These are phyloP conservation scores for Blastomussa wellsi DNA, from an alignment of 92 coral and sea anemone genomes.

Conservation along the genomic window DNA sequence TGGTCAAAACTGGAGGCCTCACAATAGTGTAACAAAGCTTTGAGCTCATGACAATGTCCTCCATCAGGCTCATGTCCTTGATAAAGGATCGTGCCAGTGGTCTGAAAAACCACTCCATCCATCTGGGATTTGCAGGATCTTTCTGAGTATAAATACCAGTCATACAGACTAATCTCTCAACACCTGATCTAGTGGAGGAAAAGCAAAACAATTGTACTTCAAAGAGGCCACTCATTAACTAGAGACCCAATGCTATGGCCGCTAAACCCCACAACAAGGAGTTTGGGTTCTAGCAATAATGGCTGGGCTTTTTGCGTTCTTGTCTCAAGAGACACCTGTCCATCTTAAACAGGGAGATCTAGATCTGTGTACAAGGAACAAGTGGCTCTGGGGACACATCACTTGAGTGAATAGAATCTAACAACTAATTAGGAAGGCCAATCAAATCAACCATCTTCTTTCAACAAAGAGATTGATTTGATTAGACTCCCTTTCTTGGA, in stretches of 20 bases:
- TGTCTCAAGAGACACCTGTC: too few species aligned
- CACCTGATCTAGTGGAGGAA: slow-evolving; percentile 26
- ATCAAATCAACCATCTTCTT: too few species aligned
- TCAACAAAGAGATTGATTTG: too few species aligned
- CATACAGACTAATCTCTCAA: slow-evolving; percentile 45
- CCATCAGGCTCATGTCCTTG: slow-evolving; percentile 75
- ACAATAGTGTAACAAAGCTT: slow-evolving; percentile 73
- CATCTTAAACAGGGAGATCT: too few species aligned
- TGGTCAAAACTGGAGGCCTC: slow-evolving; percentile 52
- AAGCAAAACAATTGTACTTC: background rate
- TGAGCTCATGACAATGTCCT: slow-evolving; percentile 51
- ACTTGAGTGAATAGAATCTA: too few species aligned
- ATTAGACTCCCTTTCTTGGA: too few species aligned
- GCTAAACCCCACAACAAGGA: background rate
- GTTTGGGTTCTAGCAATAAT: background rate
- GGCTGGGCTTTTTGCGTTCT: too few species aligned
- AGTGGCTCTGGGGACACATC: too few species aligned
- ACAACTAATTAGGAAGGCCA: too few species aligned
- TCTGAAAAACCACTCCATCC: slow-evolving; percentile 71
- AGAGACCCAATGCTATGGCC: too few species aligned
- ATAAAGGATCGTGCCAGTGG: slow-evolving; percentile 49
- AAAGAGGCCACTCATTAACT: background rate
- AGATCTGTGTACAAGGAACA: too few species aligned
- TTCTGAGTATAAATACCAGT: slow-evolving; percentile 56
- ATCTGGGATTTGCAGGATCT: slow-evolving; percentile 68